Evolutionary conservation across 2,888 invertebrate genomes (phyloP).

Genomic region (Drosophila gaucha): DNA sequence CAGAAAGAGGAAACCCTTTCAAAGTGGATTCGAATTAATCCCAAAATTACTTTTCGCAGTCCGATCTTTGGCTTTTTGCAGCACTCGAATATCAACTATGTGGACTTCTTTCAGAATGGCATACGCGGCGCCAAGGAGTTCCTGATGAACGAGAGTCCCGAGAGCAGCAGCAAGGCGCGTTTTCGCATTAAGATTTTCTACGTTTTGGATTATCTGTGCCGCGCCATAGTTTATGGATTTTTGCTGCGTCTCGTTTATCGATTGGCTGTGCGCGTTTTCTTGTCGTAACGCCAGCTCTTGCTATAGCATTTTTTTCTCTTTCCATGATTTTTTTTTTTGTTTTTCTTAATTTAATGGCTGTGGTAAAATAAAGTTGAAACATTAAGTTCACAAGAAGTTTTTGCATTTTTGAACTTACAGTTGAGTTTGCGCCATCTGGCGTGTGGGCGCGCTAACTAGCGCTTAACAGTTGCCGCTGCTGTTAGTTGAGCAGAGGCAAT

Average conservation of each 20-base stretch:
- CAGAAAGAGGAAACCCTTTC: not conserved
- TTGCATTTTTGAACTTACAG: not conserved
- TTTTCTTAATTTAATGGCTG: constrained; percentile 12
- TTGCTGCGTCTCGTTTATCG: constrained; percentile 51
- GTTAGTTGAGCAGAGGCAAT: not conserved
- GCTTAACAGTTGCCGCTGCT: constrained; percentile 3
- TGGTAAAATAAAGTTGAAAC: constrained; percentile 24
- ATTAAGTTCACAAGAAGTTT: no score
- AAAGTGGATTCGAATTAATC: not conserved
- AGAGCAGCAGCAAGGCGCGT: constrained; percentile 63
- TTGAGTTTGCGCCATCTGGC: constrained; percentile 15
- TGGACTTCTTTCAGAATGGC: constrained; percentile 74
- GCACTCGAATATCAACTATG: constrained; percentile 67
- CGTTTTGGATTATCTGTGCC: constrained; percentile 63
- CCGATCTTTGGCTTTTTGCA: constrained; percentile 69
- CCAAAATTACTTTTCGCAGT: constrained; percentile 31
- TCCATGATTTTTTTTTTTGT: constrained; percentile 16
- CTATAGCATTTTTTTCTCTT: constrained; percentile 7
- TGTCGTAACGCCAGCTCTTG: not conserved
- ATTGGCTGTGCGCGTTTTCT: constrained; percentile 35
- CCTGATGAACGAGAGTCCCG: constrained; percentile 79
- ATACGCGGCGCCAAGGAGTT: constrained; percentile 81
- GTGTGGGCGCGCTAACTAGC: not conserved
- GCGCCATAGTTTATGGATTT: constrained; percentile 60
- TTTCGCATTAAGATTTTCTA: constrained; percentile 69